Evolutionary conservation across 2,888 invertebrate genomes (phyloP), one percentile per base, ranked within the genome.

Genomic region (Pandemis cinnamomeana): DNA sequence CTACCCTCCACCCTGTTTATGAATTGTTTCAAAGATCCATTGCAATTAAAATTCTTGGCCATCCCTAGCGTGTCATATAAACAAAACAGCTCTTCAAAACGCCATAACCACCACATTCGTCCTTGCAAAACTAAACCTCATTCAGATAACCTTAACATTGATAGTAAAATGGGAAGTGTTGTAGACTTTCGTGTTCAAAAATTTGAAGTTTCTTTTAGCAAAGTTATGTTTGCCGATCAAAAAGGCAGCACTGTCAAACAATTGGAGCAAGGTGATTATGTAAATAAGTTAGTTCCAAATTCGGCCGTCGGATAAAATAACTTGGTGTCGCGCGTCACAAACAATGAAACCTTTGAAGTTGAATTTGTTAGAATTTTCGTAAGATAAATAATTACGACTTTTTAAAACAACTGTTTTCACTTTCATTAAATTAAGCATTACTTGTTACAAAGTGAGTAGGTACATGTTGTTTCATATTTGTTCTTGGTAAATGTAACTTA

Each of bases 21-120:
- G 58, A 72, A 75, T 71, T 71, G 77, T 76, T 76, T 78, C 80
- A 81, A 79, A 80, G 80, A 75, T 71, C 64, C 66, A 51, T 71
- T 71, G 75, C 76, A 79, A 81, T 81, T 81, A 81, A 81, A 80
- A 81, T 81, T 81, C 80, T 77, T 79, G 66, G 48, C 69, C 71
- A 75, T 77, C 78, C 78, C 77, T 67, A 70, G 78, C 75, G 72
- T 80, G 79, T 80, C 80, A 79, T 80, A 80, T 78, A 80, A 78
- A 15, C 42, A 36, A 64, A 67, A 15, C 6, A 67, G 53, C 10
- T 20, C 41, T 78, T 46, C 15, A 58, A 73, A 70, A 68, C 42
- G 60, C 72, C 72, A 66, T 73, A 78, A 79, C 76, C 1, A 41
- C 67, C 51, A 8, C n/a, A 41, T 5, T 7, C 2, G 5, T 15